Evolutionary conservation across 2,797 vertebrate genomes (phyloP).

Genomic region (Leptoclinus maculatus): DNA sequence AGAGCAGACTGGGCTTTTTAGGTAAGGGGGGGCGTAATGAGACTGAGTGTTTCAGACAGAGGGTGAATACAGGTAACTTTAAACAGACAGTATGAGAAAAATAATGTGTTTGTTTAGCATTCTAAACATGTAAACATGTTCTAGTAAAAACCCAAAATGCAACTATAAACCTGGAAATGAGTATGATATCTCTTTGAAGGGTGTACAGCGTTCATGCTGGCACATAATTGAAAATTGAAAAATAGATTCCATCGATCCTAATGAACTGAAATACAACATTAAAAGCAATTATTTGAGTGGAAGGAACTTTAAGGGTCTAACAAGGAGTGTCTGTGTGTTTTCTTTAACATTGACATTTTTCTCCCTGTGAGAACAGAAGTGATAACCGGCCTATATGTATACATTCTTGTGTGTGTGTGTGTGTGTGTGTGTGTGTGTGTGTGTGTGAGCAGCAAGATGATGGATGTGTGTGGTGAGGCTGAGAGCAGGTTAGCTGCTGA

Average conservation of each 20-base stretch:
- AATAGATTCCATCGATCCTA: background rate
- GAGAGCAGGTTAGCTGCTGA: constrained; percentile 91
- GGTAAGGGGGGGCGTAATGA: background rate
- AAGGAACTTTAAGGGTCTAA: background rate
- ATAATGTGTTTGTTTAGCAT: background rate
- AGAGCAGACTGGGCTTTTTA: too few relatives aligned
- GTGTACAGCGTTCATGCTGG: background rate
- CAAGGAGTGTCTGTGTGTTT: background rate
- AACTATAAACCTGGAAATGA: too few relatives aligned
- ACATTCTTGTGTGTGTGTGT: background rate
- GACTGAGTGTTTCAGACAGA: background rate
- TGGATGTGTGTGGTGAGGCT: constrained; percentile 93
- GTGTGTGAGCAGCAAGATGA: constrained; percentile 88
- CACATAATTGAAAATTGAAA: background rate
- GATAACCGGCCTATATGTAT: constrained; percentile 12
- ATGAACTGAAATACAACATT: background rate
- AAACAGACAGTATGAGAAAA: background rate
- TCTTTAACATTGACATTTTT: background rate
- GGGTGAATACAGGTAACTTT: background rate
- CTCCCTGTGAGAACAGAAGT: constrained; percentile 3
- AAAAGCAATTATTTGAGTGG: background rate
- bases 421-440: background rate
- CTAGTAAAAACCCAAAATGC: too few relatives aligned
- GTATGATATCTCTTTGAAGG: background rate
- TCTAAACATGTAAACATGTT: background rate